Conservation (phyloP, 2,888 invertebrate species). For the Pseudococcus jackbeardsleyi region DNA sequence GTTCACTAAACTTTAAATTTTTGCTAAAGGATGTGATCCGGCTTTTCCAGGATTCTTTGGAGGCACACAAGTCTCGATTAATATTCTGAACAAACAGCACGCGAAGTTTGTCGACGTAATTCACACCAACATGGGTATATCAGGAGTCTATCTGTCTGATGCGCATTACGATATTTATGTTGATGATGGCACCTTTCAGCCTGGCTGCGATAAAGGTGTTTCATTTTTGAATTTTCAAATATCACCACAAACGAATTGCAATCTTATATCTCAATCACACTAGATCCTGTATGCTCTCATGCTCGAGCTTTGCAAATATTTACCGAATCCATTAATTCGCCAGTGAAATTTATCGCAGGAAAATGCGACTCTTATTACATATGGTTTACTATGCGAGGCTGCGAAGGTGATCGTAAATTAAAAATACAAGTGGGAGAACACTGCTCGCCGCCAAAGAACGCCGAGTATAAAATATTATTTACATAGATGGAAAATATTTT, state of each 20-base stretch:
- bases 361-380: not conserved
- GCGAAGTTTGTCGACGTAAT: slow-evolving; percentile 69
- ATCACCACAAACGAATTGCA: no score
- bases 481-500: not conserved
- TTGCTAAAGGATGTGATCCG: slow-evolving; percentile 68
- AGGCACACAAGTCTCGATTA: slow-evolving; percentile 63
- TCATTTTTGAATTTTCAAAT: not conserved
- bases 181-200: slow-evolving; percentile 72
- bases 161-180: slow-evolving; percentile 69
- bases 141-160: slow-evolving; percentile 67
- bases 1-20: no score
- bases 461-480: not conserved
- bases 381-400: not conserved
- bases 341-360: slow-evolving; percentile 73
- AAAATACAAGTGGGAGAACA: slow-evolving; percentile 11
- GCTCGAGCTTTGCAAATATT: slow-evolving; percentile 75
- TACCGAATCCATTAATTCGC: slow-evolving; percentile 74
- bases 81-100: slow-evolving; percentile 67
- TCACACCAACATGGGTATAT: slow-evolving; percentile 68
- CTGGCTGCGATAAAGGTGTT: slow-evolving; percentile 72
- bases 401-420: not conserved
- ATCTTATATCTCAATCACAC: no score
- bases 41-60: slow-evolving; percentile 68
- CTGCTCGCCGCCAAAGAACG: not conserved
- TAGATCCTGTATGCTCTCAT: slow-evolving; percentile 72